These are phyloP conservation scores for Chascanopsetta lugubris DNA, from an alignment of 2,113 vertebrate species.

Conservation along the genomic window DNA sequence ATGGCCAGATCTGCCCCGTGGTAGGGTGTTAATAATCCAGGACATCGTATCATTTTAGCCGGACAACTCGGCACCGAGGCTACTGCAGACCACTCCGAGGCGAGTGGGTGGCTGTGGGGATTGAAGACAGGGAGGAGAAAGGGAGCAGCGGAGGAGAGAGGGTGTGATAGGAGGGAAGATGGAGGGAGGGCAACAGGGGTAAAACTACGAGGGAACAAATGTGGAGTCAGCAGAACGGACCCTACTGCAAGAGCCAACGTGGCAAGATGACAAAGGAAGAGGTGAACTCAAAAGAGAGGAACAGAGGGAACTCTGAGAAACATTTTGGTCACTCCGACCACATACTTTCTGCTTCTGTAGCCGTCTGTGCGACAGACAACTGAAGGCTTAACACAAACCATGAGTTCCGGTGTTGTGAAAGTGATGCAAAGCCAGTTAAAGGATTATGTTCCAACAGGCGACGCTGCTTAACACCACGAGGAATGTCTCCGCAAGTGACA, in stretches of 20 bases:
- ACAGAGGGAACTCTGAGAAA: background rate
- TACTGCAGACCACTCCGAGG: slow-evolving; percentile 32
- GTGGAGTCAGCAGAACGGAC: slow-evolving; percentile 66
- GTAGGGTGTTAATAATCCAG: slow-evolving; percentile 58
- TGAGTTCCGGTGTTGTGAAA: slow-evolving; percentile 40
- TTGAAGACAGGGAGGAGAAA: slow-evolving; percentile 21
- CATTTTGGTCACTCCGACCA: background rate
- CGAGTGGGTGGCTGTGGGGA: slow-evolving; percentile 37
- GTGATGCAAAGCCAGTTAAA: slow-evolving; percentile 61
- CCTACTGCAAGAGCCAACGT: slow-evolving; percentile 32
- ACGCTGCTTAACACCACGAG: slow-evolving; percentile 24
- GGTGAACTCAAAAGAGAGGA: slow-evolving; percentile 31
- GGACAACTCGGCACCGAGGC: slow-evolving; percentile 30
- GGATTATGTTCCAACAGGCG: slow-evolving; percentile 54
- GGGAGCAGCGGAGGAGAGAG: slow-evolving; percentile 10
- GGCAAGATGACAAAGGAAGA: slow-evolving; percentile 16
- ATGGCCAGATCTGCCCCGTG: slow-evolving; percentile 50
- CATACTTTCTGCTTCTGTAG: slow-evolving; percentile 1
- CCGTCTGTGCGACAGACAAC: slow-evolving; percentile 20
- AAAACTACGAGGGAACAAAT: slow-evolving; percentile 47
- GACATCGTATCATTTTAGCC: slow-evolving; percentile 60
- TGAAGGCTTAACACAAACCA: slow-evolving; percentile 30
- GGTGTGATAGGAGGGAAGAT: slow-evolving; percentile 23
- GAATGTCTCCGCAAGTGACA: slow-evolving; percentile 20
- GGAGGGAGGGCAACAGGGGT: slow-evolving; percentile 16